Evolutionary conservation across 2,888 invertebrate genomes (phyloP).

Genomic region (Cataglyphis altisquamis): DNA sequence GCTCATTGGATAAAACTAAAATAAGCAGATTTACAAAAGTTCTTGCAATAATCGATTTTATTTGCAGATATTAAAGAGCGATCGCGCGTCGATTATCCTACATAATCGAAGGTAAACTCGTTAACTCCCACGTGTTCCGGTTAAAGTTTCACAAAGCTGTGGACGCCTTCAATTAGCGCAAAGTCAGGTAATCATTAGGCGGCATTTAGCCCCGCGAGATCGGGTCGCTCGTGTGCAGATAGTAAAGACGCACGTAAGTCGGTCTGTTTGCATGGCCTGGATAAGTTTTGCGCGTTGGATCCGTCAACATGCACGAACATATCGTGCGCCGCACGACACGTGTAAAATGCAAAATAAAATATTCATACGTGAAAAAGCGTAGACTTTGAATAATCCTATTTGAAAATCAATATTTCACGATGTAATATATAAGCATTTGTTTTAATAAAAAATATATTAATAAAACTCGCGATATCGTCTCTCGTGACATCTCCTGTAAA

Average conservation of each 20-base stretch:
- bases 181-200: conserved; percentile 40
- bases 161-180: conserved; percentile 31
- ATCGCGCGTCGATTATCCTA: conserved; percentile 24
- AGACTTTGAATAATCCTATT: conserved; percentile 12
- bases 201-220: conserved; percentile 33
- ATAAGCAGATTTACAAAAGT: neutral
- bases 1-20: neutral
- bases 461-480: neutral
- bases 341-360: conserved; percentile 26
- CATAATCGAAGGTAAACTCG: conserved; percentile 43
- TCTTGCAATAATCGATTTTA: neutral
- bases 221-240: conserved; percentile 36
- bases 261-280: conserved; percentile 32
- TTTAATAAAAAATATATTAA: neutral
- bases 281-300: neutral
- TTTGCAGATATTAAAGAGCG: neutral
- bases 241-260: conserved; percentile 29
- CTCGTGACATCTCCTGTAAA: neutral
- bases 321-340: conserved; percentile 13
- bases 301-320: conserved; percentile 14
- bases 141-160: conserved; percentile 34
- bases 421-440: neutral
- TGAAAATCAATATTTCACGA: conserved; percentile 16
- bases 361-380: conserved; percentile 26
- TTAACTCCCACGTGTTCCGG: conserved; percentile 9